These are phyloP conservation scores for Tringa solitaria DNA, from an alignment of 2,113 vertebrate genomes.

Conservation along the genomic window DNA sequence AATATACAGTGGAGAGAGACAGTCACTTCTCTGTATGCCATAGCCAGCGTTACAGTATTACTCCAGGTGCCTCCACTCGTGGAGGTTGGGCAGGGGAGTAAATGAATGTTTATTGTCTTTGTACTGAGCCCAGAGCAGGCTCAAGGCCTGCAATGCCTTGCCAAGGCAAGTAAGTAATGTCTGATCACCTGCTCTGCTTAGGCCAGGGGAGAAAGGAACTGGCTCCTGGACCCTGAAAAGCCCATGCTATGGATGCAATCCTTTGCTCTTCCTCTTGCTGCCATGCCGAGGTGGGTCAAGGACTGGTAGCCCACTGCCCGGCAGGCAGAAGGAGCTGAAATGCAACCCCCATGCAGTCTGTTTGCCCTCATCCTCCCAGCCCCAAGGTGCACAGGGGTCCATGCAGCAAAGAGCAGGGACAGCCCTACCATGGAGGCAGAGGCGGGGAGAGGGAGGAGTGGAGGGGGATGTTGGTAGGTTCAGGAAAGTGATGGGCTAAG, in stretches of 20 bases:
- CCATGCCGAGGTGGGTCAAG: background rate
- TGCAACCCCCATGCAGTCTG: accelerated
- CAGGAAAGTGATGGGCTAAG: background rate
- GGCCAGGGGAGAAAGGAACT: background rate
- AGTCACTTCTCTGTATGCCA: accelerated
- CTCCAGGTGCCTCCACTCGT: no score
- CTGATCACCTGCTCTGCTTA: background rate
- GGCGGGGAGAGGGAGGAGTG: no score
- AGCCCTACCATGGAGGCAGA: accelerated
- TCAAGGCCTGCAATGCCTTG: background rate
- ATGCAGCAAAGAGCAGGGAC: accelerated
- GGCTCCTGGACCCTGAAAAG: background rate
- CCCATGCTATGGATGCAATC: background rate
- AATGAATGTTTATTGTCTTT: background rate
- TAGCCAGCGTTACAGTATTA: background rate
- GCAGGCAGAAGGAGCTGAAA: background rate
- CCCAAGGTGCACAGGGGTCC: accelerated
- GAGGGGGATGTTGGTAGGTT: background rate
- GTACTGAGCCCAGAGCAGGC: background rate
- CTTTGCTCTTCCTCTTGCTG: background rate
- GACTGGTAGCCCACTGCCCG: background rate
- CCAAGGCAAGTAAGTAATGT: background rate
- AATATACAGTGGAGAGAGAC: background rate
- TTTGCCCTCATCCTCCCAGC: background rate
- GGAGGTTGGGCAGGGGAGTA: background rate